Base-by-base conservation (phyloP, 2,113 vertebrate species). In the Phaethornis superciliosus region DNA sequence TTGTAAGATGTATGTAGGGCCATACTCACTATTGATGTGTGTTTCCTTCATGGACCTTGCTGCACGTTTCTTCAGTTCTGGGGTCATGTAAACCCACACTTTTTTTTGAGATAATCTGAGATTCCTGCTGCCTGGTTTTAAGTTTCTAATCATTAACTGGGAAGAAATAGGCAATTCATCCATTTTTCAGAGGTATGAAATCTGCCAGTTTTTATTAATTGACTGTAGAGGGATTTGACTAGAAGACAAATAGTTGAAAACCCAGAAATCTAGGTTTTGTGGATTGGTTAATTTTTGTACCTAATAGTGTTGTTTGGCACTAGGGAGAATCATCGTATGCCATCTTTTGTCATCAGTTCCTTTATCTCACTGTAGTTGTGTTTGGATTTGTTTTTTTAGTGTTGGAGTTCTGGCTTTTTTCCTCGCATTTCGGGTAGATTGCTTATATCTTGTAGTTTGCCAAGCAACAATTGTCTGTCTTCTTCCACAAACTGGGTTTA, bases 371-470 rank as follows among this genome's bases (percentile, higher is more conserved):
- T 59, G 8, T 21, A 78, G 28, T 77, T 56, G 11, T 20, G 30
- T 33, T 10, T 22, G 28, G 33, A 2, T 22, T 21, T 35, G 16
- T 0, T 16, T 22, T 22, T 9, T 42, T 13, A 2, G 13, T 58
- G 27, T 7, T 6, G 4, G 4, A 52, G 51, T 71, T 67, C 63
- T 47, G 46, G 20, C 19, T 19, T 17, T 55, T 55, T 55, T 30
- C 30, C 17, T 26, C 27, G 26, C 3, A 4, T 72, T 85, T 44
- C 8, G 35, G 15, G n/a, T 85, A 22, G 37, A 32, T 72, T 94
- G 15, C 23, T 40, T 44, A 13, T 42, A 59, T 77, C 60, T 7
- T 5, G 11, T 84, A 9, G 14, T 71, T 92, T 90, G n/a, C 20
- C 21, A 62, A 46, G 27, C 49, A 65, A 37, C 54, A 52, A 8